These are phyloP conservation scores for Acyrthosiphon pisum DNA, from an alignment of 1,140 invertebrate species.

Conservation along the genomic window DNA sequence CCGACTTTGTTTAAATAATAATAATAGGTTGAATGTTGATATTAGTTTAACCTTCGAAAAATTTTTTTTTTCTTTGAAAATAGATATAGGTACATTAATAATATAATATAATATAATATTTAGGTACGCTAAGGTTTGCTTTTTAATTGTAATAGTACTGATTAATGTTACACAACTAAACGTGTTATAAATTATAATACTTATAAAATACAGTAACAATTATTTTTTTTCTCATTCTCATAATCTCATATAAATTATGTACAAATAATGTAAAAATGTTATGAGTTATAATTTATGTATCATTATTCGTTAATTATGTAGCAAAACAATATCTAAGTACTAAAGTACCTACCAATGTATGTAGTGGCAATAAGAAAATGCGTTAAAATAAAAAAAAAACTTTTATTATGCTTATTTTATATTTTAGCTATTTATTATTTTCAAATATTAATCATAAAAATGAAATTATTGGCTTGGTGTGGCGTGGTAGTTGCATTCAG, in stretches of 20 bases:
- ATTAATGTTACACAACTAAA: neutral
- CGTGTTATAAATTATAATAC: neutral
- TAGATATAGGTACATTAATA: neutral
- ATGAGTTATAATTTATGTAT: neutral
- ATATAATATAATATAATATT: too few species aligned
- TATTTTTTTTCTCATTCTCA: neutral
- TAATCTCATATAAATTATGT: neutral
- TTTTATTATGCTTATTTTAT: neutral
- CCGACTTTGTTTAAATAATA: neutral
- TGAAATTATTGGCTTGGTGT: neutral
- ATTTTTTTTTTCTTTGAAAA: neutral
- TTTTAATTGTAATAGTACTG: neutral
- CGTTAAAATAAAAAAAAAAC: neutral
- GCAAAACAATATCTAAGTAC: neutral
- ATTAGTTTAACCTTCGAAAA: neutral
- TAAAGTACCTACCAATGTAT: neutral
- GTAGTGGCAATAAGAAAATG: neutral
- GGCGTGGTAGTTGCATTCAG: too few species aligned
- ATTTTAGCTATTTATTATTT: neutral
- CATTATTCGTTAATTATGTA: neutral
- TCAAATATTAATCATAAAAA: neutral
- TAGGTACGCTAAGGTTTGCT: neutral
- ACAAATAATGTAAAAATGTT: neutral
- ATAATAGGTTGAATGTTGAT: neutral
- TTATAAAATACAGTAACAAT: neutral